A percentile compares a stretch with the other conserved stretches of the same genome.
These are phyloP conservation scores for Sebastes alutus DNA, from an alignment of 2,797 vertebrate species.

Conservation along the genomic window DNA sequence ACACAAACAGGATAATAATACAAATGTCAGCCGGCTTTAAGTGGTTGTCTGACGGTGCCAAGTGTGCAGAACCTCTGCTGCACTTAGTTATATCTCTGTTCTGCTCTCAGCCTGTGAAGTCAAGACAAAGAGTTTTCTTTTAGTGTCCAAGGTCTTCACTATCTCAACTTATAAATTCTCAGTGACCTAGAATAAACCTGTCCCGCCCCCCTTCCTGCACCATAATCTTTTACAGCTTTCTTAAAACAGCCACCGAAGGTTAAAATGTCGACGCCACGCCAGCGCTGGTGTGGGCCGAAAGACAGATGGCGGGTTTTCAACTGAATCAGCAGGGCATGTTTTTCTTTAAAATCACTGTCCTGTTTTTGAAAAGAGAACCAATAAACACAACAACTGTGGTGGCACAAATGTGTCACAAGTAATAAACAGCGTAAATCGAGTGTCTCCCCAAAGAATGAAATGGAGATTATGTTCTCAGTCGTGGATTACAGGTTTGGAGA, in stretches of 20 bases:
- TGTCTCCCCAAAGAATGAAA: conserved; percentile 37
- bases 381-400: conserved; percentile 5
- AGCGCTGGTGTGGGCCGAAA: not conserved
- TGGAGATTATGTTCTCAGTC: conserved; percentile 55
- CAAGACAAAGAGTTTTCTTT: conserved; percentile 59
- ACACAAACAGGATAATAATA: conserved; percentile 39
- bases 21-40: conserved; percentile 43
- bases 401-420: conserved; percentile 13
- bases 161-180: conserved; percentile 56
- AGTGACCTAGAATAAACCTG: conserved; percentile 57
- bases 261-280: conserved; percentile 27
- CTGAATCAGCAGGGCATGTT: conserved; percentile 24
- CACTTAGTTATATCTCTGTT: conserved; percentile 36
- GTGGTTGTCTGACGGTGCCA: conserved; percentile 23
- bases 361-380: conserved; percentile 29
- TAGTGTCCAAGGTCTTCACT: conserved; percentile 49
- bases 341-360: conserved; percentile 27
- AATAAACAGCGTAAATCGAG: conserved; percentile 27
- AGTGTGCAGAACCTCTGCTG: conserved; percentile 14
- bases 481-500: conserved; percentile 66
- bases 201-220: conserved; percentile 31
- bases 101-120: conserved; percentile 25
- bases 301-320: not conserved
- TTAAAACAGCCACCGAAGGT: conserved; percentile 53
- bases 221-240: conserved; percentile 57